These are phyloP conservation scores for Papilio polyxenes DNA, from an alignment of 1,140 invertebrate species.

Conservation along the genomic window DNA sequence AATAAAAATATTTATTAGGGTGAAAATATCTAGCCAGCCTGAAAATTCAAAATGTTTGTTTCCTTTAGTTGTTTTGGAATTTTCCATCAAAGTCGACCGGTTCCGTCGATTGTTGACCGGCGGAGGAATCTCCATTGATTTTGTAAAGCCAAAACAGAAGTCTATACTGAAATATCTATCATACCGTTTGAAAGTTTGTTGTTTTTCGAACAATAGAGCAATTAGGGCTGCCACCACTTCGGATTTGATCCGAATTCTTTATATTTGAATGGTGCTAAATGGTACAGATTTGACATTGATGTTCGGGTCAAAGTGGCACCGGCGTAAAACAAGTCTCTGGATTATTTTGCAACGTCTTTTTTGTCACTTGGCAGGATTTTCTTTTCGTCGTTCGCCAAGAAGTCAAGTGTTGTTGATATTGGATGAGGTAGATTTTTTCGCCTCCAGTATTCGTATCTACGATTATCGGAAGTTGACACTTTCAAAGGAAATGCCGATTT, in stretches of 20 bases:
- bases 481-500: not conserved
- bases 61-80: slow-evolving; percentile 29
- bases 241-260: not conserved
- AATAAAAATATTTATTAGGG: no score
- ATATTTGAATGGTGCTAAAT: not conserved
- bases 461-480: not conserved
- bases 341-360: no score
- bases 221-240: not conserved
- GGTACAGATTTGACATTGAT: not conserved
- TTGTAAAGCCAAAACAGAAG: slow-evolving; percentile 32
- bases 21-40: not conserved
- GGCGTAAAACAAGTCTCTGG: not conserved
- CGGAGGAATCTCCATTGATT: slow-evolving; percentile 33
- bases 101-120: slow-evolving; percentile 29
- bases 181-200: slow-evolving; percentile 10
- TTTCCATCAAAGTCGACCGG: slow-evolving; percentile 26
- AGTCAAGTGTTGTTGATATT: not conserved
- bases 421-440: not conserved
- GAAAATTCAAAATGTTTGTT: slow-evolving; percentile 24
- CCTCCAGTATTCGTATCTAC: not conserved
- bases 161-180: slow-evolving; percentile 25
- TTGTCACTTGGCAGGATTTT: not conserved
- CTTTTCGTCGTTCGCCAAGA: not conserved
- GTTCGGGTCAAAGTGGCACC: not conserved
- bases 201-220: slow-evolving; percentile 7